Conservation (phyloP, 2,113 vertebrate genomes). For the Ophiodon elongatus region DNA sequence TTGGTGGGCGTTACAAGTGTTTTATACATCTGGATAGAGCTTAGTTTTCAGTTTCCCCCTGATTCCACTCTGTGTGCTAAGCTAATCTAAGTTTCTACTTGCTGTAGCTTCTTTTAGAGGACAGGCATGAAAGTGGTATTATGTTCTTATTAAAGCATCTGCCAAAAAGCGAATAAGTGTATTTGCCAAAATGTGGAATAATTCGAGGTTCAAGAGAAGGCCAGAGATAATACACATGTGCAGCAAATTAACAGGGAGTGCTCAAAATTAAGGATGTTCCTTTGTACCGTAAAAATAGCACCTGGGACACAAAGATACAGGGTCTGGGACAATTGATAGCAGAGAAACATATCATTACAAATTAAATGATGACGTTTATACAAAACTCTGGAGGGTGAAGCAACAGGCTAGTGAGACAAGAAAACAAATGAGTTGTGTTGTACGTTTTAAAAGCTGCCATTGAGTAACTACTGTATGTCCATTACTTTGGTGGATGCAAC, state of each 20-base stretch:
- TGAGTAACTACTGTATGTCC: too few relatives aligned
- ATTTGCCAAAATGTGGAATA: too few relatives aligned
- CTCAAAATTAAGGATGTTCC: background rate
- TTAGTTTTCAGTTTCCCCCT: background rate
- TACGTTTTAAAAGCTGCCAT: too few relatives aligned
- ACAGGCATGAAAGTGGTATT: background rate
- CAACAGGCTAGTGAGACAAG: background rate
- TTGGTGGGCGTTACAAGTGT: background rate
- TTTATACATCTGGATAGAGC: background rate
- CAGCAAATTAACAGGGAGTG: background rate
- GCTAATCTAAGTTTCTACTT: background rate
- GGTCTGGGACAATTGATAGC: background rate
- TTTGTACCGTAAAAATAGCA: background rate
- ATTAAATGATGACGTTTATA: too few relatives aligned
- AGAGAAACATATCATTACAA: background rate
- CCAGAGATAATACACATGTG: background rate
- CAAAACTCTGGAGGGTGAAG: too few relatives aligned
- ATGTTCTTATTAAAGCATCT: background rate
- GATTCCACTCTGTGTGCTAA: background rate
- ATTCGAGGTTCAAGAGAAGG: background rate
- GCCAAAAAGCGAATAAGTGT: background rate
- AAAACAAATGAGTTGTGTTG: background rate
- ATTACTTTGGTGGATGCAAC: too few relatives aligned
- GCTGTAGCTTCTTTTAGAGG: background rate
- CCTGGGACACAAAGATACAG: background rate